Evolutionary conservation across 2,888 invertebrate genomes (phyloP).

Genomic region (Ethmia dodecea): DNA sequence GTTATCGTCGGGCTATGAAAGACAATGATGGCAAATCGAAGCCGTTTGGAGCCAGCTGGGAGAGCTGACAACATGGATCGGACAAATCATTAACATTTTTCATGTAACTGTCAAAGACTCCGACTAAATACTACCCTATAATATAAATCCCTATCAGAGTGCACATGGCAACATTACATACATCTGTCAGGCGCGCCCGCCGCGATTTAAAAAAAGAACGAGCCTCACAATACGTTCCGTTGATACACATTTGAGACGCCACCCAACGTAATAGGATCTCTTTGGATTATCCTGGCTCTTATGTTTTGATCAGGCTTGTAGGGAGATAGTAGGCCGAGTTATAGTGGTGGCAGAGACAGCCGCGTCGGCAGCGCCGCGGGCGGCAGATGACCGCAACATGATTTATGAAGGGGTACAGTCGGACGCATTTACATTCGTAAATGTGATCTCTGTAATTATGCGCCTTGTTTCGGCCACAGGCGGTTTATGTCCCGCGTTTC

Average conservation of each 20-base stretch:
- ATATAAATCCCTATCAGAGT: conserved; percentile 41
- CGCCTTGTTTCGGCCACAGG: conserved; percentile 58
- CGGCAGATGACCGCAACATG: conserved; percentile 73
- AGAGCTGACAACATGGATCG: conserved; percentile 9
- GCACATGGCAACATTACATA: conserved; percentile 69
- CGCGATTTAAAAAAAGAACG: conserved; percentile 66
- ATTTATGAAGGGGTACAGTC: conserved; percentile 59
- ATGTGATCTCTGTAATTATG: conserved; percentile 70
- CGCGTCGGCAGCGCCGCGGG: conserved; percentile 62
- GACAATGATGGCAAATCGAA: too few relatives aligned
- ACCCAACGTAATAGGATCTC: conserved; percentile 24
- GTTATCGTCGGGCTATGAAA: too few relatives aligned
- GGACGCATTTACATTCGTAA: conserved; percentile 64
- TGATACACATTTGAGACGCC: conserved; percentile 51
- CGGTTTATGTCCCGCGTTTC: conserved; percentile 32
- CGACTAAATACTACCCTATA: conserved; percentile 13
- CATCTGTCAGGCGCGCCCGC: conserved; percentile 66
- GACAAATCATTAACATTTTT: conserved; percentile 11
- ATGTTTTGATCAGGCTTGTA: background rate
- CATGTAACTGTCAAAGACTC: conserved; percentile 16
- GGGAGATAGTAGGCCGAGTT: conserved; percentile 18
- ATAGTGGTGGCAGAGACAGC: conserved; percentile 21
- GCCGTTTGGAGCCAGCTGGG: too few relatives aligned
- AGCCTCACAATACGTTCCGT: conserved; percentile 44
- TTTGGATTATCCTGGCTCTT: background rate